Evolutionary conservation across 2,888 invertebrate species (phyloP).

Genomic region (Oxytorus armatus): DNA sequence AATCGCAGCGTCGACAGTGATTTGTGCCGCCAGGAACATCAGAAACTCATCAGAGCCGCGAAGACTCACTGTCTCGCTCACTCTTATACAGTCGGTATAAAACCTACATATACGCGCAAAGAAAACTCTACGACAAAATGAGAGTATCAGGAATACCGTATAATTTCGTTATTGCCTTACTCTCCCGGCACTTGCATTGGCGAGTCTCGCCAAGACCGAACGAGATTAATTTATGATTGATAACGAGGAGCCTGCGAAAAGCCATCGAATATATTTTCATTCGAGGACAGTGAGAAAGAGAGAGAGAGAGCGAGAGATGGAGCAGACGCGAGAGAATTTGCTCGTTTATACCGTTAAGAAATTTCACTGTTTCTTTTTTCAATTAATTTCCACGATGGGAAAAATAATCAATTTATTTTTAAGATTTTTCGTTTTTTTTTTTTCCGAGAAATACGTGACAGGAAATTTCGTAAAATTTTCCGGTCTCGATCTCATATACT

Average conservation of each 20-base stretch:
- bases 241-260: constrained; percentile 50
- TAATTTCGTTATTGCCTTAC: constrained; percentile 70
- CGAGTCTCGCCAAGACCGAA: constrained; percentile 24
- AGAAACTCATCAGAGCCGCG: constrained; percentile 72
- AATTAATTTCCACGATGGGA: too few species aligned
- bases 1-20: constrained; percentile 72
- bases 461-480: too few species aligned
- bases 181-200: constrained; percentile 16
- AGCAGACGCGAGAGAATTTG: too few species aligned
- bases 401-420: too few species aligned
- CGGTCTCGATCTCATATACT: too few species aligned
- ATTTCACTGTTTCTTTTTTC: too few species aligned
- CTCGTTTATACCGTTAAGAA: too few species aligned
- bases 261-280: neutral
- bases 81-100: neutral
- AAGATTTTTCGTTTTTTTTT: too few species aligned
- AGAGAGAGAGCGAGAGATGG: too few species aligned
- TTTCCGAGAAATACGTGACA: too few species aligned
- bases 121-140: constrained; percentile 41
- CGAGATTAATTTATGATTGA: constrained; percentile 65
- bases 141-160: constrained; percentile 63
- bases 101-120: constrained; percentile 5
- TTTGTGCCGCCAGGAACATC: constrained; percentile 70
- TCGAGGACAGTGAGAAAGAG: too few species aligned
- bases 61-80: constrained; percentile 4